phyloP scores from a whole-genome alignment of 2,113 vertebrate genomes.

The Channa argus region DNA sequence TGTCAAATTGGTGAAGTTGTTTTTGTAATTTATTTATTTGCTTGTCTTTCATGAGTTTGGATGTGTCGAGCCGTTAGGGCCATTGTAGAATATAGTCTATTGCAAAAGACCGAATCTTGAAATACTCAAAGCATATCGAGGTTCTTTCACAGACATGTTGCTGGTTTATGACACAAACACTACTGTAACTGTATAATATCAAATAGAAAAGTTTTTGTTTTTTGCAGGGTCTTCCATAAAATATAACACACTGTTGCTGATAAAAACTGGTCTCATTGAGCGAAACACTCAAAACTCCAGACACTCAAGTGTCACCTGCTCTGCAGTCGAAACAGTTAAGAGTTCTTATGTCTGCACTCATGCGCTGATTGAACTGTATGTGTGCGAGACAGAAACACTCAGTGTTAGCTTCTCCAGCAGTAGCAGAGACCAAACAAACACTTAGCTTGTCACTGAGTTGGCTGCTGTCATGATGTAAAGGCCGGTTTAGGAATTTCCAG shows the following conservation, averaged over 20 bases:
- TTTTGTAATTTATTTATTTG: no score
- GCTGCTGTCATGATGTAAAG: constrained; percentile 14
- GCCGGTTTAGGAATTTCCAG: constrained; percentile 15
- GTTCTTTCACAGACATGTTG: no score
- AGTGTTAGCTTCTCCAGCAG: constrained; percentile 12
- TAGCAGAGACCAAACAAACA: constrained; percentile 3
- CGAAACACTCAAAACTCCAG: constrained; percentile 4
- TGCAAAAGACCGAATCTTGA: no score
- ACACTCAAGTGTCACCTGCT: not conserved
- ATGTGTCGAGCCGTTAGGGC: no score
- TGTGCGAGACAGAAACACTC: not conserved
- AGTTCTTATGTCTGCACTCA: not conserved
- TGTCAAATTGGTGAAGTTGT: no score
- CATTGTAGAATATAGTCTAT: no score
- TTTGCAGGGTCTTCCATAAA: not conserved
- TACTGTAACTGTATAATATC: no score
- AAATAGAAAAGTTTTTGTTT: no score
- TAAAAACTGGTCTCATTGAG: not conserved
- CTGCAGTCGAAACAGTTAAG: not conserved
- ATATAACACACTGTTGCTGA: not conserved
- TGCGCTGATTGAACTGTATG: not conserved
- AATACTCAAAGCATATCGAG: no score
- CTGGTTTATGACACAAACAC: no score
- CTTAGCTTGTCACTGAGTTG: not conserved
- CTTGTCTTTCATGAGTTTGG: no score